A percentile compares a stretch with the other conserved stretches of the same genome.
These are phyloP conservation scores for Hucho hucho DNA, from an alignment of 2,113 vertebrate species.

Conservation along the genomic window DNA sequence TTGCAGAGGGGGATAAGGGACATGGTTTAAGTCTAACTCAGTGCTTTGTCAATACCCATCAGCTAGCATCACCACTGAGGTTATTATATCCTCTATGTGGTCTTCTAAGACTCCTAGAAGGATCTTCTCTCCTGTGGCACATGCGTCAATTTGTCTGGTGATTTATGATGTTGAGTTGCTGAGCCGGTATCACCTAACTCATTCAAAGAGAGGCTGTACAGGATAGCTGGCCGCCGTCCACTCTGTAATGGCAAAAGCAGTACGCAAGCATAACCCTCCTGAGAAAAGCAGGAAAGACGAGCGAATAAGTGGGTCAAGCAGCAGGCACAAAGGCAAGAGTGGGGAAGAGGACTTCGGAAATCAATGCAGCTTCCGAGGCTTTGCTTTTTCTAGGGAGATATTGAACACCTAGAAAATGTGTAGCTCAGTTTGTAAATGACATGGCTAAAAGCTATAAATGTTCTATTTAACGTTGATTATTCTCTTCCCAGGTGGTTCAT, in stretches of 20 bases:
- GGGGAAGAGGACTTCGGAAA: conserved; percentile 68
- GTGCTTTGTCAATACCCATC: conserved; percentile 70
- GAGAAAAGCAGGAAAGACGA: conserved; percentile 78
- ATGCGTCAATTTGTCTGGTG: conserved; percentile 75
- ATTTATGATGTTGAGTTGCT: conserved; percentile 77
- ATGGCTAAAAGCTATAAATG: conserved; percentile 57
- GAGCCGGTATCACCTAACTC: conserved; percentile 72
- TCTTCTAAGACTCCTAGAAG: conserved; percentile 62
- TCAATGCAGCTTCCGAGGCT: conserved; percentile 70
- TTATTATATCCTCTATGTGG: conserved; percentile 42
- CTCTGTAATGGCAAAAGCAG: conserved; percentile 72
- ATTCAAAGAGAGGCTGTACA: conserved; percentile 42
- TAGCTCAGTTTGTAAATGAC: conserved; percentile 52
- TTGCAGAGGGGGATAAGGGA: conserved; percentile 22
- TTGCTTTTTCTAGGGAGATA: conserved; percentile 68
- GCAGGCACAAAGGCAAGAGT: conserved; percentile 65
- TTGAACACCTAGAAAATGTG: conserved; percentile 63
- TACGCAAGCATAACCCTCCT: conserved; percentile 70
- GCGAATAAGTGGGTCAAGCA: conserved; percentile 83
- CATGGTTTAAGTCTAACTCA: conserved; percentile 56
- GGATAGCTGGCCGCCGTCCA: conserved; percentile 70
- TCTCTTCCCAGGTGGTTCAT: conserved; percentile 44
- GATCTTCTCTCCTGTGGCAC: conserved; percentile 64
- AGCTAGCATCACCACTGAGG: conserved; percentile 37
- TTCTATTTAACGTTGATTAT: conserved; percentile 63